Evolutionary conservation across 2,797 vertebrate species (phyloP).

Genomic region (Bradypus variegatus): DNA sequence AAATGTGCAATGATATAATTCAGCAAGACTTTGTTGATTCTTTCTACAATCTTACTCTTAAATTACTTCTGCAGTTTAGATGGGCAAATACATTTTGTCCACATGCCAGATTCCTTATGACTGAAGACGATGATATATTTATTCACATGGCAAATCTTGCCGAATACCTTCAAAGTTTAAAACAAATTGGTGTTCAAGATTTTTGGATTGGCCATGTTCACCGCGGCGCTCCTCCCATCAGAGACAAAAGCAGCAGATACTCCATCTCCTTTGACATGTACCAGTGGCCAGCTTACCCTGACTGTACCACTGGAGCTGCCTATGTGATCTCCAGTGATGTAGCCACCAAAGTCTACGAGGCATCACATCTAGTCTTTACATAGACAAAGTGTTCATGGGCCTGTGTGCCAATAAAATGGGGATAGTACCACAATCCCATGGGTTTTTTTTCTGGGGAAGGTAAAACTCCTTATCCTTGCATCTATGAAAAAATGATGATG

Average conservation of each 20-base stretch:
- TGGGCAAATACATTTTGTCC: slow-evolving; percentile 87
- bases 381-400: slow-evolving; percentile 98
- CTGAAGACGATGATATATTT: slow-evolving; percentile 94
- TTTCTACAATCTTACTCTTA: slow-evolving; percentile 91
- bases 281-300: slow-evolving; percentile 89
- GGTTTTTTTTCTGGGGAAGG: slow-evolving; percentile 90
- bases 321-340: slow-evolving; percentile 89
- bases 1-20: slow-evolving; percentile 78
- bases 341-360: slow-evolving; percentile 85
- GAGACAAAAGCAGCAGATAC: slow-evolving; percentile 88
- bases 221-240: slow-evolving; percentile 83
- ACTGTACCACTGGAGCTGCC: slow-evolving; percentile 91
- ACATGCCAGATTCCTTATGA: slow-evolving; percentile 90
- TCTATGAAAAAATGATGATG: slow-evolving; percentile 93
- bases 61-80: slow-evolving; percentile 89
- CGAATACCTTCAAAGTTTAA: slow-evolving; percentile 80
- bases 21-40: slow-evolving; percentile 92
- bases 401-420: slow-evolving; percentile 89
- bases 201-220: slow-evolving; percentile 93
- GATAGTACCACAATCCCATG: slow-evolving; percentile 83
- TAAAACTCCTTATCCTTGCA: slow-evolving; percentile 86
- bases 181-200: slow-evolving; percentile 74
- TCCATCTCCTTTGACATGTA: slow-evolving; percentile 87
- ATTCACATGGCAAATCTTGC: slow-evolving; percentile 92
- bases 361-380: slow-evolving; percentile 87